A percentile compares a stretch with the other conserved stretches of the same genome.
These are phyloP conservation scores for Habrosyne pyritoides DNA, from an alignment of 2,888 invertebrate genomes.

Conservation along the genomic window DNA sequence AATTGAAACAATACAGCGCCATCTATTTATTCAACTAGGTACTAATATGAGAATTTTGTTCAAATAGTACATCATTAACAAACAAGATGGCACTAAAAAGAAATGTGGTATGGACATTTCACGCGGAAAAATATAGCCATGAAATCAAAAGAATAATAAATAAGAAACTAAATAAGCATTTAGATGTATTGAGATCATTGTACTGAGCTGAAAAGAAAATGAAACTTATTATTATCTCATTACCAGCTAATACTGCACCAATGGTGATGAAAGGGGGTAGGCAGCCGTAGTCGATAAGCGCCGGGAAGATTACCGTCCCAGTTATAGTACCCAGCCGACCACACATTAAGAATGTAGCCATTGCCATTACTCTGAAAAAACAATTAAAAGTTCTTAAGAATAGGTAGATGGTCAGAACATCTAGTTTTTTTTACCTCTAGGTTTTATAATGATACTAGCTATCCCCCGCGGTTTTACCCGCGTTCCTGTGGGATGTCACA, in stretches of 20 bases:
- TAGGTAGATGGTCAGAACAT: no score
- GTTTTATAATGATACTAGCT: no score
- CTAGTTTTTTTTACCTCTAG: no score
- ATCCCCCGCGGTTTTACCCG: no score
- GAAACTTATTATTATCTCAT: slow-evolving; percentile 16
- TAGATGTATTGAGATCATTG: no score
- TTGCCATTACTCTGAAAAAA: slow-evolving; percentile 87
- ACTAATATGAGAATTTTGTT: slow-evolving; percentile 1
- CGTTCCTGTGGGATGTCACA: no score
- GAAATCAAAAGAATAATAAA: no score
- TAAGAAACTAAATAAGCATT: no score
- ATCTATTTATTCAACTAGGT: slow-evolving; percentile 14
- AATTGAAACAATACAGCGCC: slow-evolving; percentile 16
- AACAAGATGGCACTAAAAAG: not conserved
- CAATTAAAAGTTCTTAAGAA: not conserved
- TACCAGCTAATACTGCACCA: slow-evolving; percentile 84
- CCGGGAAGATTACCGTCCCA: slow-evolving; percentile 88
- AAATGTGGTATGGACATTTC: no score
- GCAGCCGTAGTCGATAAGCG: slow-evolving; percentile 87
- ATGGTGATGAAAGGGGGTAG: slow-evolving; percentile 89
- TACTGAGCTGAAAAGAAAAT: not conserved
- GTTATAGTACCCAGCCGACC: slow-evolving; percentile 88
- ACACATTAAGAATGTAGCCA: slow-evolving; percentile 88
- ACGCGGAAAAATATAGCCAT: no score
- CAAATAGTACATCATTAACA: not conserved